These are phyloP conservation scores for Drosophila trichaetosa DNA, from an alignment of 2,888 invertebrate species.

Conservation along the genomic window DNA sequence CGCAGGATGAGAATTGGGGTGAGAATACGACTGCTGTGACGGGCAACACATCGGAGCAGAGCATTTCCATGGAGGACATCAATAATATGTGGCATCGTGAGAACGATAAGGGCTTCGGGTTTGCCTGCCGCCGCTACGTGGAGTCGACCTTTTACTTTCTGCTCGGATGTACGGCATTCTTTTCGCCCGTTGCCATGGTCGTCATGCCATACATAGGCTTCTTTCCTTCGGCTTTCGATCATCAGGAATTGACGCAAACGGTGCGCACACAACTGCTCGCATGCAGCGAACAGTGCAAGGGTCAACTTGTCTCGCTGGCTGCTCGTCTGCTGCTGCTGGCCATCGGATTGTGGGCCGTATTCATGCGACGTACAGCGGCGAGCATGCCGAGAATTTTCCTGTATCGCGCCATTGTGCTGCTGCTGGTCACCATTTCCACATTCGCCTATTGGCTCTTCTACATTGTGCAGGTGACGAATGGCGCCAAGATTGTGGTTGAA, in stretches of 20 bases:
- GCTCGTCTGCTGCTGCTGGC: slow-evolving; percentile 95
- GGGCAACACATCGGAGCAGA: slow-evolving; percentile 98
- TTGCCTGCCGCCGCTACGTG: slow-evolving; percentile 93
- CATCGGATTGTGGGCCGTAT: slow-evolving; percentile 96
- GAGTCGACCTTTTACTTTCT: slow-evolving; percentile 92
- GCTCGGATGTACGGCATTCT: slow-evolving; percentile 92
- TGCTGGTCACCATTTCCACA: slow-evolving; percentile 94
- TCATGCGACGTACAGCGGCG: slow-evolving; percentile 92
- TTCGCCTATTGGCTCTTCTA: slow-evolving; percentile 99
- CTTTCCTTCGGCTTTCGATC: slow-evolving; percentile 90
- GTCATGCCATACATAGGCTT: slow-evolving; percentile 95
- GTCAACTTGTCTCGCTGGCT: slow-evolving; percentile 94
- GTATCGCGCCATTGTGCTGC: slow-evolving; percentile 94
- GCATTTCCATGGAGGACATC: slow-evolving; percentile 96
- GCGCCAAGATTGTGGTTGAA: slow-evolving; percentile 91
- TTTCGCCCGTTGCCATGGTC: slow-evolving; percentile 97
- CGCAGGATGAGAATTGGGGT: slow-evolving; percentile 99
- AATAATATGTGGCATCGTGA: slow-evolving; percentile 94
- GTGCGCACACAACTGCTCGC: slow-evolving; percentile 90
- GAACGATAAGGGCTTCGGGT: slow-evolving; percentile 89
- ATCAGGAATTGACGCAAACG: slow-evolving; percentile 89
- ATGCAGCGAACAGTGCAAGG: slow-evolving; percentile 97
- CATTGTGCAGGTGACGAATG: slow-evolving; percentile 93
- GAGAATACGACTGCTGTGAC: slow-evolving; percentile 99
- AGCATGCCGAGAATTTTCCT: slow-evolving; percentile 96